phyloP scores from a whole-genome alignment of 2,888 invertebrate species.

The Coleophora flavipennella region DNA sequence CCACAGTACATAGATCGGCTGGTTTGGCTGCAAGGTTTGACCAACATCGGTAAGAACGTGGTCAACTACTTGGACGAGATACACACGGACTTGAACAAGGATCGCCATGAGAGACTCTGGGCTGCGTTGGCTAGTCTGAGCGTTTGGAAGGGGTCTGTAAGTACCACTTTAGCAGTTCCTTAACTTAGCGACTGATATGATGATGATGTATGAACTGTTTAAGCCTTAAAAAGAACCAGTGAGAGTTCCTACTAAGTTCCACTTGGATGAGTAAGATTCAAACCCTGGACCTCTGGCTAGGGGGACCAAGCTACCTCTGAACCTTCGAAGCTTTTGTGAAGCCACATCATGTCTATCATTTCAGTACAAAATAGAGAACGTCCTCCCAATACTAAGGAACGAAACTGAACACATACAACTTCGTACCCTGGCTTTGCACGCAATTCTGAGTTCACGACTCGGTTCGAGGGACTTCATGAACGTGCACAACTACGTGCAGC shows the following conservation, averaged over 20 bases:
- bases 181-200: too few relatives aligned
- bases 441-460: conserved; percentile 74
- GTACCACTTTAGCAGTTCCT: too few relatives aligned
- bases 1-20: conserved; percentile 78
- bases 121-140: conserved; percentile 72
- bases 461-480: conserved; percentile 77
- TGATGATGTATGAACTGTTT: too few relatives aligned
- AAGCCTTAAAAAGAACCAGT: too few relatives aligned
- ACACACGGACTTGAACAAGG: conserved; percentile 45
- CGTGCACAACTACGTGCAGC: conserved; percentile 77
- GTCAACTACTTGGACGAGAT: conserved; percentile 50
- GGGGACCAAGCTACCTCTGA: background rate
- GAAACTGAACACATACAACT: conserved; percentile 78
- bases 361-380: conserved; percentile 55
- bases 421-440: conserved; percentile 76
- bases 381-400: conserved; percentile 78
- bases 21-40: conserved; percentile 80
- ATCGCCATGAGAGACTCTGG: conserved; percentile 77
- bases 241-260: too few relatives aligned
- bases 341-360: background rate
- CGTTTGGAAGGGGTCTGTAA: conserved; percentile 15
- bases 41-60: conserved; percentile 66
- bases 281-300: background rate
- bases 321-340: background rate
- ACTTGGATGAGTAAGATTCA: background rate